A percentile compares a stretch with the other conserved stretches of the same genome.
Evolutionary conservation across 2,888 invertebrate species (phyloP).

Genomic region (Ornithoptera alexandrae): DNA sequence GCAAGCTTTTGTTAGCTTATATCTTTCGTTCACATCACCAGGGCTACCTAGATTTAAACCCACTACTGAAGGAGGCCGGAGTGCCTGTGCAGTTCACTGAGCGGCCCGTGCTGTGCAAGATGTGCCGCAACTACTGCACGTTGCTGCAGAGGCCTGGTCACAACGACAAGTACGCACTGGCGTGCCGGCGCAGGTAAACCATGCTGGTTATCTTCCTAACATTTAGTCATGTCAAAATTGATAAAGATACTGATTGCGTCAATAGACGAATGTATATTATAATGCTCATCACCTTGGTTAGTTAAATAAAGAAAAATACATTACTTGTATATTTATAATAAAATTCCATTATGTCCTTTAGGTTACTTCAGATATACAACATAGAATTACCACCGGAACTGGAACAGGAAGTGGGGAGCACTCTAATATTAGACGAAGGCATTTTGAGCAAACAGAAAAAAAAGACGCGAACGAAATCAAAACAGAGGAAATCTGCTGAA

Average conservation of each 20-base stretch:
- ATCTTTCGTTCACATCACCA: constrained; percentile 38
- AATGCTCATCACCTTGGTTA: too few relatives aligned
- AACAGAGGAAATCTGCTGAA: constrained; percentile 63
- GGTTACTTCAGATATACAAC: constrained; percentile 87
- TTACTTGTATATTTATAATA: background rate
- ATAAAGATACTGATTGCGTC: too few relatives aligned
- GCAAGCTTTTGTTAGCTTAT: too few relatives aligned
- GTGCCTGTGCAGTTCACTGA: constrained; percentile 84
- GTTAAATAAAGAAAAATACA: too few relatives aligned
- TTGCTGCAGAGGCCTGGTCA: constrained; percentile 83
- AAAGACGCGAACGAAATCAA: constrained; percentile 66
- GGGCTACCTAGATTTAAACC: constrained; percentile 79
- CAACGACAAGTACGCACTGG: constrained; percentile 76
- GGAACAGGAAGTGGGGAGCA: constrained; percentile 70
- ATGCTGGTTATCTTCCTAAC: background rate
- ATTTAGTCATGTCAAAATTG: too few relatives aligned
- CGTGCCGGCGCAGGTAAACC: constrained; percentile 59
- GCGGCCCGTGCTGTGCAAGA: constrained; percentile 89
- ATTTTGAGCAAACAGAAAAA: constrained; percentile 59
- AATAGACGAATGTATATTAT: too few relatives aligned
- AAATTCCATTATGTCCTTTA: constrained; percentile 51
- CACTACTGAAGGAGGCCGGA: constrained; percentile 79
- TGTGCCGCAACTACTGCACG: constrained; percentile 89
- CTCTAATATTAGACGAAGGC: constrained; percentile 48
- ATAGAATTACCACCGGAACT: constrained; percentile 82